phyloP scores from a whole-genome alignment of 2,888 invertebrate genomes.

The Nysson spinosus region DNA sequence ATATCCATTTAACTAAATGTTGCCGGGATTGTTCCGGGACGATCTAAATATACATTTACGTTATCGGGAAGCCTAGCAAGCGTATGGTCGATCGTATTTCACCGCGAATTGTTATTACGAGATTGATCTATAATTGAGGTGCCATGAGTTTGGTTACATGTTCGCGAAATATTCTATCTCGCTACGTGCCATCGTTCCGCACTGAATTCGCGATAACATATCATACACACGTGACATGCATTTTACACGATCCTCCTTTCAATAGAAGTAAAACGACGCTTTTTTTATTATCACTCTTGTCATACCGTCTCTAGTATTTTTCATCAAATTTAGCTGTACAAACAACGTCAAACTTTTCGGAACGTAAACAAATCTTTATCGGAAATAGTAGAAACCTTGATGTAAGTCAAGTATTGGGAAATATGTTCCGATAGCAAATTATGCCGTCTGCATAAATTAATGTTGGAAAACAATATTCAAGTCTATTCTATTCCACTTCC shows the following conservation, averaged over 20 bases:
- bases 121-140: conserved; percentile 12
- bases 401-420: too few relatives aligned
- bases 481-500: too few relatives aligned
- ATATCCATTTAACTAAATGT: conserved; percentile 2
- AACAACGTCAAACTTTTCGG: too few relatives aligned
- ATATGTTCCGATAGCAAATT: too few relatives aligned
- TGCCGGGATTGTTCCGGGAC: conserved; percentile 12
- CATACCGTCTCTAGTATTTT: too few relatives aligned
- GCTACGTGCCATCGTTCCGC: neutral
- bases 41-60: conserved; percentile 7
- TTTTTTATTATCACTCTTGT: too few relatives aligned
- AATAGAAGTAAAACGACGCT: neutral
- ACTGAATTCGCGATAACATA: neutral
- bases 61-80: conserved; percentile 4
- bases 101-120: neutral
- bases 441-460: too few relatives aligned
- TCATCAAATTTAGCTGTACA: too few relatives aligned
- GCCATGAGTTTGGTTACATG: neutral
- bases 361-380: too few relatives aligned
- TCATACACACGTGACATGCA: neutral
- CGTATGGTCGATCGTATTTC: conserved; percentile 1
- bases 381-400: too few relatives aligned
- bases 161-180: neutral
- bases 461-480: too few relatives aligned
- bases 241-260: neutral